Evolutionary conservation across 2,888 invertebrate species (phyloP).

Genomic region (Cartodere bifasciata): DNA sequence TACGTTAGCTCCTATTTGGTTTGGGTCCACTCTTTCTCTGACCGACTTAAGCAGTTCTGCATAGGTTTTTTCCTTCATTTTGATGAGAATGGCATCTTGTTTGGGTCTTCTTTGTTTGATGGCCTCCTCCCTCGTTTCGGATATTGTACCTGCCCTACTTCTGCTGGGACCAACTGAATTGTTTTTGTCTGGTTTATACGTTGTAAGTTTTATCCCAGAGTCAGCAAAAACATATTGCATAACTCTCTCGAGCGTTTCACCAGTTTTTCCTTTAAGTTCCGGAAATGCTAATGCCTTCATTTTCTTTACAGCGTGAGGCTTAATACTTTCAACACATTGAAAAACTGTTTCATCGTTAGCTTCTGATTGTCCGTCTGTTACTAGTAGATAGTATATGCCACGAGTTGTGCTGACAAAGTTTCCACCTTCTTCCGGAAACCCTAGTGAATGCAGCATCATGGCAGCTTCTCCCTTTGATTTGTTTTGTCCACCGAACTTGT

Average conservation of each 20-base stretch:
- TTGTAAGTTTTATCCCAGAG: conserved; percentile 5
- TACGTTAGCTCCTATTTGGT: conserved; percentile 8
- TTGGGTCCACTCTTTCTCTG: conserved; percentile 9
- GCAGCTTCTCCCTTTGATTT: conserved; percentile 12
- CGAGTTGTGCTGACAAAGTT: conserved; percentile 10
- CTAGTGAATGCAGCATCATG: conserved; percentile 12
- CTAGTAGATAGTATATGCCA: conserved; percentile 10
- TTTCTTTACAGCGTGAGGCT: conserved; percentile 6
- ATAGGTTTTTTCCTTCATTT: conserved; percentile 9
- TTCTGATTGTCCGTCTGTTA: background rate
- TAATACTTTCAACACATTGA: conserved; percentile 5
- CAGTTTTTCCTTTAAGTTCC: conserved; percentile 9
- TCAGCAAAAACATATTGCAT: conserved; percentile 10
- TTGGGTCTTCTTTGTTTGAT: conserved; percentile 2
- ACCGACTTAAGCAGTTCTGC: conserved; percentile 12
- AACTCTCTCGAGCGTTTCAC: conserved; percentile 7
- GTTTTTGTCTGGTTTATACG: background rate
- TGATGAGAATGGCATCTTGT: conserved; percentile 9
- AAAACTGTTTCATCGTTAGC: conserved; percentile 6
- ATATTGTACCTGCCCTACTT: conserved; percentile 1
- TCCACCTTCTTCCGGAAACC: conserved; percentile 14
- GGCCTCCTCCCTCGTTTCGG: conserved; percentile 1
- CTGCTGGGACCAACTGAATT: background rate
- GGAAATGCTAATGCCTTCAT: conserved; percentile 8
- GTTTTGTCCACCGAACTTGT: conserved; percentile 11